phyloP scores from a whole-genome alignment of 2,113 vertebrate species.

The Colistium nudipinnis region DNA sequence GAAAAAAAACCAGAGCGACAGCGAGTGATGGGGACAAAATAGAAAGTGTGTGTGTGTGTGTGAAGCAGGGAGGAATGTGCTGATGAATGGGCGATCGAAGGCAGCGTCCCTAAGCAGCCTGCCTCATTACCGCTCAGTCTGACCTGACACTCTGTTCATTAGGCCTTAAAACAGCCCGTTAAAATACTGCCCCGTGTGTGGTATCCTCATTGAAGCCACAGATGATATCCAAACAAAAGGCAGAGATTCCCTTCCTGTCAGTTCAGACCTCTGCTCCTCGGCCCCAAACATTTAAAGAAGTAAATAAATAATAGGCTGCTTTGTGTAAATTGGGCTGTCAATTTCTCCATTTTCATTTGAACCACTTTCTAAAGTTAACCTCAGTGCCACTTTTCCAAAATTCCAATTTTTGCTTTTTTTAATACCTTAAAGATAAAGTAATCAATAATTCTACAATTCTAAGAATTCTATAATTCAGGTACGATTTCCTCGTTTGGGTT shows the following conservation, averaged over 20 bases:
- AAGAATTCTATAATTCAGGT: too few relatives aligned
- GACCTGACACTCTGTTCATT: conserved; percentile 65
- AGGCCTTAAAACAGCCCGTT: conserved; percentile 69
- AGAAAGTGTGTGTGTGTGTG: conserved; percentile 45
- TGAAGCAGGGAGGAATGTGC: conserved; percentile 70
- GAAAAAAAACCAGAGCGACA: conserved; percentile 44
- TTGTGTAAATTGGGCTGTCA: conserved; percentile 18
- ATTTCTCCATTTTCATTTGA: neutral
- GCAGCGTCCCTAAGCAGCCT: conserved; percentile 62
- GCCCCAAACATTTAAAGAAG: conserved; percentile 22
- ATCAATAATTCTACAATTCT: too few relatives aligned
- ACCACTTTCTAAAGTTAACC: too few relatives aligned
- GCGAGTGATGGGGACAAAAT: conserved; percentile 47
- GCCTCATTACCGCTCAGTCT: conserved; percentile 63
- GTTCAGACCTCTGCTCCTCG: conserved; percentile 29
- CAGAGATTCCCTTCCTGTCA: conserved; percentile 51
- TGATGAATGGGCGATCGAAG: conserved; percentile 70
- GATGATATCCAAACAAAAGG: conserved; percentile 63
- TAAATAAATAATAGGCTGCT: conserved; percentile 7
- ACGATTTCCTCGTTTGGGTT: too few relatives aligned
- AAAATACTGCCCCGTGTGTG: conserved; percentile 65
- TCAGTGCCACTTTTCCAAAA: too few relatives aligned
- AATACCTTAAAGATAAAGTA: too few relatives aligned
- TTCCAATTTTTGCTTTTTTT: too few relatives aligned
- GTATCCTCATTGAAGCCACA: conserved; percentile 71